These are phyloP conservation scores for Linyphia triangularis DNA, from an alignment of 2,888 invertebrate species.

Conservation along the genomic window DNA sequence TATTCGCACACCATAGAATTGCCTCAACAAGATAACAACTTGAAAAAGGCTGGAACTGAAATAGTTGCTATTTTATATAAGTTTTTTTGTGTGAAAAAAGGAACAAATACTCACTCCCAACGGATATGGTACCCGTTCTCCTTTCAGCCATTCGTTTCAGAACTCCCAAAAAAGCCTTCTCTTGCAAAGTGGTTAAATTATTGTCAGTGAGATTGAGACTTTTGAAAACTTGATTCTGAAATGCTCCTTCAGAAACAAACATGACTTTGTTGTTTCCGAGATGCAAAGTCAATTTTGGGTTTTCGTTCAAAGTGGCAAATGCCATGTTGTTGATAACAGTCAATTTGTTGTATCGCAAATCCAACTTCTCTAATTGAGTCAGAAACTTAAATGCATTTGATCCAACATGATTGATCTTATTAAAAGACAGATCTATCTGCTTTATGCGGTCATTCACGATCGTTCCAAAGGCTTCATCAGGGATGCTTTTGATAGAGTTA, in stretches of 20 bases:
- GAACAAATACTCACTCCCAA: constrained; percentile 61
- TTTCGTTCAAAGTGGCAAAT: constrained; percentile 60
- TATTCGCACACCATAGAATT: too few species aligned
- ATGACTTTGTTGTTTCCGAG: constrained; percentile 73
- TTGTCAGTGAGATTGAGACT: constrained; percentile 71
- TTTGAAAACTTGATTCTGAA: constrained; percentile 71
- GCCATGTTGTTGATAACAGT: constrained; percentile 75
- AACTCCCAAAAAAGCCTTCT: constrained; percentile 47
- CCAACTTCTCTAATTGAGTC: constrained; percentile 53
- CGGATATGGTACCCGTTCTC: constrained; percentile 65
- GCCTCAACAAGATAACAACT: too few species aligned
- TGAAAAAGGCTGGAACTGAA: too few species aligned
- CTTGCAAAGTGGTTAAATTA: constrained; percentile 61
- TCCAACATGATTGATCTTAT: constrained; percentile 75
- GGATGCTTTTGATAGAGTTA: constrained; percentile 71
- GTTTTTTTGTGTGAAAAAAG: too few species aligned
- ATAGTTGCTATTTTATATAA: too few species aligned
- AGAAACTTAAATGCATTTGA: constrained; percentile 73
- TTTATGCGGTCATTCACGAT: constrained; percentile 43
- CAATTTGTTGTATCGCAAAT: constrained; percentile 72
- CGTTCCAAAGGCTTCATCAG: constrained; percentile 72
- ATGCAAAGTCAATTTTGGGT: constrained; percentile 61
- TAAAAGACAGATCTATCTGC: constrained; percentile 75
- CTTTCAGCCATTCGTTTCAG: constrained; percentile 72
- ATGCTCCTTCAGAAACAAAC: constrained; percentile 69